Evolutionary conservation across 2,113 vertebrate genomes (phyloP), one percentile per base, ranked within the genome.

Genomic region (Salvelinus fontinalis): DNA sequence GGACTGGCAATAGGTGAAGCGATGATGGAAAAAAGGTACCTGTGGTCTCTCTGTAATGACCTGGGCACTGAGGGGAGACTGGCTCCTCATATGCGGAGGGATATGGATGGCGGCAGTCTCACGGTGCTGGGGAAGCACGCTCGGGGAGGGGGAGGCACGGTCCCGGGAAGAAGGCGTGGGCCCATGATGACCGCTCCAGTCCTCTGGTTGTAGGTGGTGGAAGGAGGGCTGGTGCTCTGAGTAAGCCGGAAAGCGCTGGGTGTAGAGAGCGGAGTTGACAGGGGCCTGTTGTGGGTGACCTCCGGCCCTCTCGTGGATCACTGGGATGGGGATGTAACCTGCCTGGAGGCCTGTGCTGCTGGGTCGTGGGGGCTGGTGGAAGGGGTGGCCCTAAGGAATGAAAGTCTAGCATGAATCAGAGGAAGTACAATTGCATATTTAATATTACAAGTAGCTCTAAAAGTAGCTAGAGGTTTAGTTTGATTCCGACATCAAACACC

Each of bases 241-340:
- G 87, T 94, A 95, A 76, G 51, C 51, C 16, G 94, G 94, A 75
- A 93, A 89, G 2, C 96, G 95, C 82, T 96, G 96, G 81, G 96
- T 93, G 44, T 94, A 94, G 90, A 87, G 93, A 70, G 75, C 93
- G 88, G 90, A 94, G 88, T 90, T 91, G 26, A 87, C 59, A 72
- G 95, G 97, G 5, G 92, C 57, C 70, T 95, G 92, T 1, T 95
- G 92, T 1, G 39, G 8, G 9, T 44, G 39, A 44, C 39, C 95
- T 71, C 93, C 89, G 0, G 94, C 94, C 8, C 95, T 95, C 83
- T 99, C 97, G 0, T 99, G 98, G 85, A 99, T 97, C 91, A 99
- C 98, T 0, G 95, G 97, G 84, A 99, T 99, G 22, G 96, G 90
- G 75, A 99, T 98, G 81, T 99, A 99, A 74, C 98, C 98, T 0